Evolutionary conservation across 2,113 vertebrate genomes (phyloP), one percentile per base, ranked within the genome.

Genomic region (Anoura caudifer): DNA sequence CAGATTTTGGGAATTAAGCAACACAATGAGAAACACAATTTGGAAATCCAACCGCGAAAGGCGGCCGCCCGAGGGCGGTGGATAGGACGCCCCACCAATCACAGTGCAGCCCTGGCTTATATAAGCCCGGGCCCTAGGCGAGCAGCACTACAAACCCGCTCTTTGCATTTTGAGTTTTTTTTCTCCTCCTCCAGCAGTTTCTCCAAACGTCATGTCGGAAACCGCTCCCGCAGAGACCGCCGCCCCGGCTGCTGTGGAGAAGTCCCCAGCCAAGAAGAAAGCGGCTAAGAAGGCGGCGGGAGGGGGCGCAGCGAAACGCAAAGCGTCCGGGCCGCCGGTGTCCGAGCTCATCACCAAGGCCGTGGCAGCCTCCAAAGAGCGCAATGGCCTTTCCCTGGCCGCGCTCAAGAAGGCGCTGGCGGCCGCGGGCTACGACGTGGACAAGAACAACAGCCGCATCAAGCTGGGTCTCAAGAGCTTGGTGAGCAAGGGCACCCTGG

Each of bases 391-490:
- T 0, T 98, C 98, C 0, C 43, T 98, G 50, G 96, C 97, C 0
- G 98, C 98, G 8, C 97, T 99, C 36, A 99, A 99, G 97, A 99
- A 99, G 79, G 96, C 97, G 0, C 63, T 99, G 26, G 96, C 98
- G 9, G 98, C 98, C 1, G 95, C 86, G 2, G 99, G 99, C n/a
- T 99, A 99, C 95, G 98, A 99, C 33, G 98, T 99, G 87, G 98
- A 91, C 26, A 98, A 98, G 97, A 99, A 99, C 97, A 99, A 98
- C 86, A 98, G 96, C 91, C 98, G 98, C 38, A 97, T 98, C 91
- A 98, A 98, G 45, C n/a, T 97, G 41, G 98, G 97, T 0, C 95
- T 98, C 4, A 98, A 95, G 70, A 96, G 97, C 82, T 38, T 98
- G 89, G 98, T 98, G 90, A 95, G 77, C 72, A 97, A 98, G 63